Base-by-base conservation (phyloP, 2,797 vertebrate species). In the Microcaecilia unicolor region DNA sequence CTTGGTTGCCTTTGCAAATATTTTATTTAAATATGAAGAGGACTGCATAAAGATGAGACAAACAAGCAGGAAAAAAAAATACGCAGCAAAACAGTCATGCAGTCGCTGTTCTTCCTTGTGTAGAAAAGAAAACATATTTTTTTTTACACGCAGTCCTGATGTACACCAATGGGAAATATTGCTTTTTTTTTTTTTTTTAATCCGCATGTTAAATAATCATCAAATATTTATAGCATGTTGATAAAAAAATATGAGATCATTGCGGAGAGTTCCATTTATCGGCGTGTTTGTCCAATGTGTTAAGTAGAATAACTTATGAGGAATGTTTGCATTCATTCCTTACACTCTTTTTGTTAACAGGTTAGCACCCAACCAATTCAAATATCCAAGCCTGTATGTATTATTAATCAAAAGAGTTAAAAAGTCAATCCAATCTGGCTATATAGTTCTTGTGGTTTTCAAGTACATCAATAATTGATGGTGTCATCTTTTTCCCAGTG, bases 361-460 rank as follows among this genome's bases (percentile, higher is more conserved):
- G 75, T 76, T 70, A 70, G 67, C 9, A 15, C 49, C 74, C 47
- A 5, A 65, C 62, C 69, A 64, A 72, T 76, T 60, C 81, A 69
- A 64, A 67, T 60, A 58, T 51, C 64, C 62, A 41, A 49, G 13
- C 31, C 40, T 55, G 59, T 45, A 78, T 82, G 67, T 68, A 78
- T 82, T 78, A 81, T 83, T 85, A 70, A 84, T 78, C 75, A 80
- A 75, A 80, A 70, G 66, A 77, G 69, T 72, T 78, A 66, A 81
- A 77, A 82, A 82, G 76, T 74, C 78, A 79, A 70, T 83, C 74
- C 76, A 82, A 76, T 77, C 73, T 74, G 64, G 72, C 67, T 70
- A 73, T 72, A 74, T 70, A 69, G 58, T 73, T 61, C 67, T 64
- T 47, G 52, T 76, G 70, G 74, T 72, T 83, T 72, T 70, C 74